Evolutionary conservation across 2,888 invertebrate species (phyloP), one percentile per base, ranked within the genome.

Genomic region (Megastigmus dorsalis): DNA sequence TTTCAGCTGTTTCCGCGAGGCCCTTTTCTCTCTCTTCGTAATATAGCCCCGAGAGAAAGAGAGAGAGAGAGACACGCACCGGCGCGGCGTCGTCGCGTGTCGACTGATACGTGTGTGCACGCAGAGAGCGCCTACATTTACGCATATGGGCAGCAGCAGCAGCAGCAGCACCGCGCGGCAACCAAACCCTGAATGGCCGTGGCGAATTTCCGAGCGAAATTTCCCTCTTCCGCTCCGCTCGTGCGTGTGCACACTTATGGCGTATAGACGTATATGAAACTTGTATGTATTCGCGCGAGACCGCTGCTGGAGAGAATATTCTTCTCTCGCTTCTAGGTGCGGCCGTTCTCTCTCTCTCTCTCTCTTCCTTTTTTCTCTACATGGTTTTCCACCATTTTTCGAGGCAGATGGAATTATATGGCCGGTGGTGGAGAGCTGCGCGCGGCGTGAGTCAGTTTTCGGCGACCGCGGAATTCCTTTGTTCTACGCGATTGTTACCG

Each of bases 121-220:
- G 2, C 30, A 30, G 7, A 13, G n/a, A n/a, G n/a, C n/a, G n/a
- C n/a, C n/a, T 50, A 50, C 26, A 13, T 13, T 2, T 10, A 15
- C 30, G 30, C 15, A 26, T 43, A 43, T 28, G 10, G 18, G 28
- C 28, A 30, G 13, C 33, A 13, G 10, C 41, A 2, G n/a, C 41
- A n/a, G 41, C 41, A 18, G 60, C 28, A 45, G 45, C 15, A 60
- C 30, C 43, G 6, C n/a, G n/a, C 41, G 3, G 41, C 41, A 18
- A 43, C 28, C 45, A 30, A 26, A 60, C 30, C 43, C 2, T 41
- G 45, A 60, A 30, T n/a, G 30, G n/a, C 62, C 30, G 62, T 36
- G 7, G n/a, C 62, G 48, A 63, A 63, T 63, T 63, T 48, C 62
- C 62, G 48, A 63, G 23, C 23, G 48, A 63, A 48, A 63, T 63